phyloP scores from a whole-genome alignment of 2,797 vertebrate genomes.

The Channallabes apus region DNA sequence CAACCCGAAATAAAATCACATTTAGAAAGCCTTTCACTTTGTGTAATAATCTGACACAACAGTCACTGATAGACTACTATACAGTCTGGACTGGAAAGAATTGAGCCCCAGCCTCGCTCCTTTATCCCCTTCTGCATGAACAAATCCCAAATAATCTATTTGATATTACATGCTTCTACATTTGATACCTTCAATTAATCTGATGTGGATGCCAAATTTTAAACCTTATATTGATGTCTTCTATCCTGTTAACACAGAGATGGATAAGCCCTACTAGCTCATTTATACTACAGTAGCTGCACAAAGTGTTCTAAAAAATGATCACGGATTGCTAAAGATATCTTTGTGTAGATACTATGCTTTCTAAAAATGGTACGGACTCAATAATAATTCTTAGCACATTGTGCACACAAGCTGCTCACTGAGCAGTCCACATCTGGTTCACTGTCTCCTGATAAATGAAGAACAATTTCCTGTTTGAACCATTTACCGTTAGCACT shows the following conservation, averaged over 20 bases:
- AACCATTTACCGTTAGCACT: conserved; percentile 41
- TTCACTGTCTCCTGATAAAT: conserved; percentile 49
- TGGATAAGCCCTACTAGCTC: not conserved
- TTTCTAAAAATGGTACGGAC: not conserved
- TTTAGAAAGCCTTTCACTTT: not conserved
- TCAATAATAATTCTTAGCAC: conserved; percentile 17
- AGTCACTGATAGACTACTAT: not conserved
- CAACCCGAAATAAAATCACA: not conserved
- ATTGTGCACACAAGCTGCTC: conserved; percentile 11
- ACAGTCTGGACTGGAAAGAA: not conserved
- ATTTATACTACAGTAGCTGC: not conserved
- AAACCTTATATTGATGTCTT: not conserved
- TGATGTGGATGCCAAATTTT: not conserved
- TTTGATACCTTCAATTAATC: not conserved
- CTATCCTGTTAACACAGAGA: not conserved
- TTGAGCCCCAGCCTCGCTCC: not conserved
- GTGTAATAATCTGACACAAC: not conserved
- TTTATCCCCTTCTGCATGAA: not conserved
- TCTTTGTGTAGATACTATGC: too few relatives aligned
- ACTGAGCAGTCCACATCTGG: conserved; percentile 46
- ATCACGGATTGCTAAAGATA: not conserved
- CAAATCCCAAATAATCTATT: not conserved
- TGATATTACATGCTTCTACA: too few relatives aligned
- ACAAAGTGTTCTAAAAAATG: not conserved
- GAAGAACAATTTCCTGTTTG: conserved; percentile 38